Percentiles rank a stretch among this genome's conserved stretches.
These are phyloP conservation scores for Buathra laborator DNA, from an alignment of 2,888 invertebrate genomes.

Conservation along the genomic window DNA sequence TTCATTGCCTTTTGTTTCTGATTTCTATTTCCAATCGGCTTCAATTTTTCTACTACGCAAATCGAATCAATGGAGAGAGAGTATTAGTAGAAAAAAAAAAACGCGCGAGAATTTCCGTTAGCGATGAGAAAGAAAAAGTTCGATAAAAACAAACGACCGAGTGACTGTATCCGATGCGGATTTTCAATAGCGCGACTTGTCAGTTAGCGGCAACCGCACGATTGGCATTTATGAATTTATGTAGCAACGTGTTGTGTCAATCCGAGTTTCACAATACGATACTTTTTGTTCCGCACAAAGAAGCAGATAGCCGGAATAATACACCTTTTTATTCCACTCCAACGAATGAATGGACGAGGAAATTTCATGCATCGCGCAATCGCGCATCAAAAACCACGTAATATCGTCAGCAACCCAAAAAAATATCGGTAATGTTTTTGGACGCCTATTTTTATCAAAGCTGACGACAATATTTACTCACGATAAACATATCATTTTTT, in stretches of 20 bases:
- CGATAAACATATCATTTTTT: too few species aligned
- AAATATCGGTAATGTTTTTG: too few species aligned
- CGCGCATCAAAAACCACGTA: too few species aligned
- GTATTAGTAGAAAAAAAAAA: constrained; percentile 67
- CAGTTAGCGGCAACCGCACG: not conserved
- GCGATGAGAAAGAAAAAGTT: constrained; percentile 49
- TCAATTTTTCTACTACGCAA: not conserved
- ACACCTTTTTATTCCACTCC: not conserved
- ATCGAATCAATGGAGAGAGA: constrained; percentile 39
- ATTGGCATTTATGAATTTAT: not conserved
- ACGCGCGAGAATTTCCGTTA: constrained; percentile 65
- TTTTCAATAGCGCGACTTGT: not conserved
- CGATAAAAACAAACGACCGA: constrained; percentile 46
- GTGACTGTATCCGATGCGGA: not conserved
- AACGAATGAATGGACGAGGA: not conserved
- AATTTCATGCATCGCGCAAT: not conserved
- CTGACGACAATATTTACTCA: too few species aligned
- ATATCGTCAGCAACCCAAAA: too few species aligned
- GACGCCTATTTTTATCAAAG: too few species aligned
- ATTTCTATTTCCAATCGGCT: not conserved
- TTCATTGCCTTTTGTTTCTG: not conserved
- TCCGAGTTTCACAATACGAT: not conserved
- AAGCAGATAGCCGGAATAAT: not conserved
- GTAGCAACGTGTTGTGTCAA: not conserved
- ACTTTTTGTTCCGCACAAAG: not conserved